A percentile compares a stretch with the other conserved stretches of the same genome.
These are phyloP conservation scores for Corythornis cristatus DNA, from an alignment of 2,113 vertebrate species.

Conservation along the genomic window DNA sequence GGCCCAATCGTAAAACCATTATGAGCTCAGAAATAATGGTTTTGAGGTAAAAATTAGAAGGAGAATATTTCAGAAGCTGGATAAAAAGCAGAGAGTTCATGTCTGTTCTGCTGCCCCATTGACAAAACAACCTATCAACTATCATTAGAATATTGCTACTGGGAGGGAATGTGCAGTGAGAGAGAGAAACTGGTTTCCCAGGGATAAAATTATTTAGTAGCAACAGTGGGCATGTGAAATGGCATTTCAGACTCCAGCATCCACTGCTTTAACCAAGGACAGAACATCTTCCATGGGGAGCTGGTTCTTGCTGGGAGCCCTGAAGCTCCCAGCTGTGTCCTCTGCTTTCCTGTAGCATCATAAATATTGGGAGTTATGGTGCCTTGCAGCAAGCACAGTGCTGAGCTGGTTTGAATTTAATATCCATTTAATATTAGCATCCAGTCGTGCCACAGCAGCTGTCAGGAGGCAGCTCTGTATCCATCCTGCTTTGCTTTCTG, in stretches of 20 bases:
- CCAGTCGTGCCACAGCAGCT: neutral
- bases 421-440: neutral
- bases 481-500: neutral
- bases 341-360: neutral
- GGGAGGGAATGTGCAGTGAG: neutral
- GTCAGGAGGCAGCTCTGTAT: neutral
- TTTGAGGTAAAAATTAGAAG: neutral
- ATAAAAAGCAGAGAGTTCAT: neutral
- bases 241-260: neutral
- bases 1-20: neutral
- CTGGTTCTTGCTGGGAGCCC: neutral
- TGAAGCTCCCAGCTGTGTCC: neutral
- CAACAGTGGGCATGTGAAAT: neutral
- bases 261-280: neutral
- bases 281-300: neutral
- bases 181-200: neutral
- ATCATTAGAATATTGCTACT: neutral
- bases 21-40: neutral
- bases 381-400: neutral
- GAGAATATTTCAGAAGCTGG: neutral
- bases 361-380: neutral
- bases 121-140: neutral
- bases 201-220: neutral
- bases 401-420: constrained; percentile 28
- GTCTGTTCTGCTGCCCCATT: neutral